phyloP scores from a whole-genome alignment of 2,113 vertebrate genomes.

The Strigops habroptila region DNA sequence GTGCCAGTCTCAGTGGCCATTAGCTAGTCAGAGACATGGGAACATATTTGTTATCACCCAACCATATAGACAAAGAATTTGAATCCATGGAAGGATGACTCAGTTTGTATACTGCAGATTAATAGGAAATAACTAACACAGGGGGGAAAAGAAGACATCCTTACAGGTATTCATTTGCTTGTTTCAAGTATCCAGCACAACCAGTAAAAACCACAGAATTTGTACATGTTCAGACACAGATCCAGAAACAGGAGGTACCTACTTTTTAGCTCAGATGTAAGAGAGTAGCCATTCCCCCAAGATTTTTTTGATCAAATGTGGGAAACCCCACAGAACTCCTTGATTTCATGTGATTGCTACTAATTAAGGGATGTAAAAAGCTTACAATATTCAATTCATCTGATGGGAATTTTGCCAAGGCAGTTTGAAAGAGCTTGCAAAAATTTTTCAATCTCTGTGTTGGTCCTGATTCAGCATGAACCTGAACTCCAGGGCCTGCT shows the following conservation, averaged over 20 bases:
- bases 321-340: not conserved
- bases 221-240: not conserved
- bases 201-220: not conserved
- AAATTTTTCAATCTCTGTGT: not conserved
- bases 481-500: not conserved
- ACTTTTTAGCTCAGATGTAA: not conserved
- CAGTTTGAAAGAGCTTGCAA: not conserved
- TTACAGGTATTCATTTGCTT: not conserved
- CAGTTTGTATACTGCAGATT: not conserved
- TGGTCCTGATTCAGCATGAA: not conserved
- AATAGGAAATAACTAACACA: not conserved
- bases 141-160: fast-evolving
- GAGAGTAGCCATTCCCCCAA: not conserved
- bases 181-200: not conserved
- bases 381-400: not conserved
- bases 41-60: not conserved
- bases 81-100: not conserved
- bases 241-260: not conserved
- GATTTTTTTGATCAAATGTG: not conserved
- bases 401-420: slow-evolving; percentile 1
- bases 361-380: not conserved
- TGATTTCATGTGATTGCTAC: not conserved
- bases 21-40: not conserved
- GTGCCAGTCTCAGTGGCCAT: not conserved
- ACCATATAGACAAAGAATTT: not conserved